Percentiles rank a stretch among this genome's conserved stretches.
Conservation (phyloP, 2,888 invertebrate genomes). For the Entomobrya proxima region DNA sequence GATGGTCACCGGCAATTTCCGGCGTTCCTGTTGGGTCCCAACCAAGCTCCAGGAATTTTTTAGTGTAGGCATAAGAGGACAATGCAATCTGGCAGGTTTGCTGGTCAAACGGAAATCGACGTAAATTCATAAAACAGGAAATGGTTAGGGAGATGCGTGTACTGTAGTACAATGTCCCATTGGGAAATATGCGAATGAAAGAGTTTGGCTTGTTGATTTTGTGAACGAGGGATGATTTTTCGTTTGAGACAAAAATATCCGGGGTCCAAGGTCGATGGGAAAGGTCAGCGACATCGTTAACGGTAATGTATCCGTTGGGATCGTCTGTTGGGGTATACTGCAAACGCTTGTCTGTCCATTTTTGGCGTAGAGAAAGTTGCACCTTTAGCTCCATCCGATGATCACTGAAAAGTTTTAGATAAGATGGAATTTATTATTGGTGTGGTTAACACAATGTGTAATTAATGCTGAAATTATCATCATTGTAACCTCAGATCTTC, state of each 20-base stretch:
- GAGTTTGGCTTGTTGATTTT: slow-evolving; percentile 27
- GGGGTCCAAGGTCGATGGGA: slow-evolving; percentile 49
- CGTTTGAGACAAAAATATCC: slow-evolving; percentile 47
- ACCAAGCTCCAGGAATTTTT: neutral
- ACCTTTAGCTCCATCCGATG: slow-evolving; percentile 60
- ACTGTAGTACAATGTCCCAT: slow-evolving; percentile 45
- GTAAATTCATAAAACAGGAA: slow-evolving; percentile 60
- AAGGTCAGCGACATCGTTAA: slow-evolving; percentile 19
- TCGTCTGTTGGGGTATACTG: slow-evolving; percentile 22
- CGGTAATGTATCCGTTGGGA: neutral
- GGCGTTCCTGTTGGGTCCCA: neutral
- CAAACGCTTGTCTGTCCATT: slow-evolving; percentile 54
- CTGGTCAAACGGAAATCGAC: slow-evolving; percentile 58
- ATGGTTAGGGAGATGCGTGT: slow-evolving; percentile 42
- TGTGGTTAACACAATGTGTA: no score
- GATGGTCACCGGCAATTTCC: neutral
- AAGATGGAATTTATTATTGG: no score
- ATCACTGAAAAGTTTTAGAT: no score
- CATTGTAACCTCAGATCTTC: slow-evolving; percentile 39
- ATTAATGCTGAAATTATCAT: no score
- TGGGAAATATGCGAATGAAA: slow-evolving; percentile 39
- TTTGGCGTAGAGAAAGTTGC: slow-evolving; percentile 53
- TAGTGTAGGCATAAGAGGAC: slow-evolving; percentile 41
- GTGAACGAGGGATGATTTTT: slow-evolving; percentile 28
- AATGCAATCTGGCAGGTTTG: slow-evolving; percentile 55